Evolutionary conservation across 2,797 vertebrate genomes (phyloP).

Genomic region (Cirrhinus mrigala): DNA sequence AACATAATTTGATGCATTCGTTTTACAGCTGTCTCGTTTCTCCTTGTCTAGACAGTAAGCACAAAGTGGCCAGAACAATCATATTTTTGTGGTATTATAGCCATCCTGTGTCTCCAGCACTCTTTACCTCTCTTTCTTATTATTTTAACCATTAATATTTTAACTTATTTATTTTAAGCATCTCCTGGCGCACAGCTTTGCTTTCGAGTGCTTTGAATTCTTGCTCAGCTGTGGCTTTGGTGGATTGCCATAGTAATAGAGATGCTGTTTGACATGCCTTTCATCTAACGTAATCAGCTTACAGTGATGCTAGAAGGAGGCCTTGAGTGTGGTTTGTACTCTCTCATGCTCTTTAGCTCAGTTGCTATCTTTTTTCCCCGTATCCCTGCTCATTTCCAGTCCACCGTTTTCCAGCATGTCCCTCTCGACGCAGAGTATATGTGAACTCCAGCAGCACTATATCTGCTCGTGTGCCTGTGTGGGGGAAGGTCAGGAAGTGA

Average conservation of each 20-base stretch:
- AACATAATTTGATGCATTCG: neutral
- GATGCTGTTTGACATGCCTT: constrained; percentile 51
- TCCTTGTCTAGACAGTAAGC: neutral
- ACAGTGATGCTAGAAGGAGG: constrained; percentile 24
- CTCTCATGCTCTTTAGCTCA: constrained; percentile 16
- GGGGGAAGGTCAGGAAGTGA: constrained; percentile 39
- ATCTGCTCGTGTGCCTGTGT: constrained; percentile 3
- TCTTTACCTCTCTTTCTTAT: constrained; percentile 1
- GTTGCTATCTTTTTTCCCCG: constrained; percentile 4
- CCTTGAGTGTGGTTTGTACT: constrained; percentile 37
- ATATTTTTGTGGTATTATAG: neutral
- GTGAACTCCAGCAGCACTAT: neutral
- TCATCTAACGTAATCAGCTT: constrained; percentile 49
- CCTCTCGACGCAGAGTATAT: neutral
- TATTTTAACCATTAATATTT: neutral
- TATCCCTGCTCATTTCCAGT: constrained; percentile 14
- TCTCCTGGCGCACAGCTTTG: neutral
- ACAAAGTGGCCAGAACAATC: neutral
- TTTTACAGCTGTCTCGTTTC: neutral
- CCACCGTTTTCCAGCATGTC: constrained; percentile 10
- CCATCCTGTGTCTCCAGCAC: neutral
- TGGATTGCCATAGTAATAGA: constrained; percentile 41
- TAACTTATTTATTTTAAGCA: too few species aligned
- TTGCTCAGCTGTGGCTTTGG: neutral
- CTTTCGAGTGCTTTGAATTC: neutral